Evolutionary conservation across 92 coral and sea anemone genomes (phyloP).

Genomic region (Paragorgia papillata): DNA sequence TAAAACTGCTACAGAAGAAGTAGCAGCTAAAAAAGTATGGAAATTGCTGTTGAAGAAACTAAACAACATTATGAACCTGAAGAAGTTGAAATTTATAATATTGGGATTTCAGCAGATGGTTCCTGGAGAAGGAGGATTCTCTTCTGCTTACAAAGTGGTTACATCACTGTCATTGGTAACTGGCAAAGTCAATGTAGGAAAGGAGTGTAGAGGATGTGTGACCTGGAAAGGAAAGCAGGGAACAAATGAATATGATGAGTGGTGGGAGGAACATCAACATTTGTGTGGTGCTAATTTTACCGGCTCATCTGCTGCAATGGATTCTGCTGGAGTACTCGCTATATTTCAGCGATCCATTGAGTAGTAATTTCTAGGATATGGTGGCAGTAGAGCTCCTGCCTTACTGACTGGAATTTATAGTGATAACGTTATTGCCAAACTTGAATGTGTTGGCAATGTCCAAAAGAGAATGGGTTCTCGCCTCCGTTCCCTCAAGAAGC

Average conservation of each 20-base stretch:
- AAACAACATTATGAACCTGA: constrained; percentile 17
- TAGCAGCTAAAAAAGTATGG: constrained; percentile 46
- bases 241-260: constrained; percentile 39
- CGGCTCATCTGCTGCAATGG: constrained; percentile 57
- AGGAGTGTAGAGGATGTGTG: constrained; percentile 27
- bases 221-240: constrained; percentile 49
- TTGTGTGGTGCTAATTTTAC: constrained; percentile 44
- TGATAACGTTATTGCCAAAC: constrained; percentile 26
- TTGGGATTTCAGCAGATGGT: constrained; percentile 59
- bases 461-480: constrained; percentile 59
- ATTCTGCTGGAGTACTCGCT: too few species aligned
- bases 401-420: constrained; percentile 47
- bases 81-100: constrained; percentile 26
- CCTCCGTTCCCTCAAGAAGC: constrained; percentile 58
- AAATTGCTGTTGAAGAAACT: constrained; percentile 3
- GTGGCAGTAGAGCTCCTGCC: constrained; percentile 52
- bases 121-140: constrained; percentile 60
- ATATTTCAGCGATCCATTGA: constrained; percentile 59
- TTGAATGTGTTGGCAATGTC: constrained; percentile 68
- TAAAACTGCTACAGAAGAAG: constrained; percentile 36
- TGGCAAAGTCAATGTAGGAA: constrained; percentile 46
- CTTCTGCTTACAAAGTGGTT: constrained; percentile 51
- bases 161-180: constrained; percentile 49
- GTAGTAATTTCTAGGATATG: constrained; percentile 59
- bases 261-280: constrained; percentile 63